Base-by-base conservation (phyloP, 2,888 invertebrate genomes). In the Drosophila prostipennis region DNA sequence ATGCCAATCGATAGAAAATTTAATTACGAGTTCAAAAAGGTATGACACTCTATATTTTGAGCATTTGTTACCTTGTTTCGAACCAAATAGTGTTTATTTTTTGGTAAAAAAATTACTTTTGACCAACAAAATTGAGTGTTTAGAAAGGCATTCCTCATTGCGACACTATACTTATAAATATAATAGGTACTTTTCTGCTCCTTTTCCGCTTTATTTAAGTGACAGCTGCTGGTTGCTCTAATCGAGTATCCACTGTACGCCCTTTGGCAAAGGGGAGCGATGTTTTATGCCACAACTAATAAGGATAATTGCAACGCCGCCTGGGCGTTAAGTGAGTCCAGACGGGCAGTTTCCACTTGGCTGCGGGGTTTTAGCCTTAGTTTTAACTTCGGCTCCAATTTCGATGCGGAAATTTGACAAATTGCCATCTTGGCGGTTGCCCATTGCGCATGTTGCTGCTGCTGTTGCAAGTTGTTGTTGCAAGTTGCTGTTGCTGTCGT, bases 231-330 rank as follows among this genome's bases (percentile, higher is more conserved):
- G 26, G 37, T 32, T 10, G 4, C 0, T 0, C 5, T 11, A 10
- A 48, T 7, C 10, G 11, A 1, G 2, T 14, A 2, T 26, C 46
- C 16, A 42, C 61, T 54, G 63, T 54, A 74, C 32, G 61, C 84
- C 84, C 81, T 84, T 80, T 73, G 74, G 74, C 42, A n/a, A 45
- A 45, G 43, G 37, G 43, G 42, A 65, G 55, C 64, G 58, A 57
- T 68, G 79, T 76, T 79, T 81, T 81, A 67, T 77, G 85, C 76
- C 81, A 79, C 52, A 60, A 81, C 85, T 83, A 83, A 83, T 83
- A 79, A 76, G 83, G 87, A 87, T 83, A 87, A 83, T 83, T 83
- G 83, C 76, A 67, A 67, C 67, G 48, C 76, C 61, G 65, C 67
- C 71, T 67, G 76, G 81, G 80, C 87, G 83, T 85, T 81, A 85